Conservation (phyloP, 2,888 invertebrate genomes). For the Quadriops clusia region DNA sequence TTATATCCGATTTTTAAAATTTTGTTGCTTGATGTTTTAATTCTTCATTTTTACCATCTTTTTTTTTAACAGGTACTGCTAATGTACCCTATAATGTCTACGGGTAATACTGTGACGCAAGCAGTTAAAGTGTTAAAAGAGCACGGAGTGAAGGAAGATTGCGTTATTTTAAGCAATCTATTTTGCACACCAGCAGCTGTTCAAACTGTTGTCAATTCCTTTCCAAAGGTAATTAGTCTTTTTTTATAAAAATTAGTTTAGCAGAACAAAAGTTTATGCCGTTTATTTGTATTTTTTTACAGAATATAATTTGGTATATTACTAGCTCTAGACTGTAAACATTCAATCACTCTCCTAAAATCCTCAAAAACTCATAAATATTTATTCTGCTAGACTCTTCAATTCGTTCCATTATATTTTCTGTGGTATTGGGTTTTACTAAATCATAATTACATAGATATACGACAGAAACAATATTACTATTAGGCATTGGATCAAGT, state of each 20-base stretch:
- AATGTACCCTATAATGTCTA: slow-evolving; percentile 99
- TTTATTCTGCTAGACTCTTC: slow-evolving; percentile 2
- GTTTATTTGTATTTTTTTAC: slow-evolving; percentile 6
- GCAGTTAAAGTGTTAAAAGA: slow-evolving; percentile 90
- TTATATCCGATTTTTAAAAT: too few relatives aligned
- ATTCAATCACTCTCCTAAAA: too few relatives aligned
- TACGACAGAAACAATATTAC: too few relatives aligned
- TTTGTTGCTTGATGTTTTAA: too few relatives aligned
- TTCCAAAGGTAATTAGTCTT: slow-evolving; percentile 49
- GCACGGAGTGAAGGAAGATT: slow-evolving; percentile 85
- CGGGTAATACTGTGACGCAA: slow-evolving; percentile 90
- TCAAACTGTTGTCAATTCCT: slow-evolving; percentile 69
- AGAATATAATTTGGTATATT: background rate
- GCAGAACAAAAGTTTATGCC: slow-evolving; percentile 4
- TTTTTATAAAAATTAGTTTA: slow-evolving; percentile 7
- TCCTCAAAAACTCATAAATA: too few relatives aligned
- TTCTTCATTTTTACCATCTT: too few relatives aligned
- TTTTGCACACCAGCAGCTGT: slow-evolving; percentile 92
- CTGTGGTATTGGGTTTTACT: too few relatives aligned
- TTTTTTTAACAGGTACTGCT: slow-evolving; percentile 54
- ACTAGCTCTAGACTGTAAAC: slow-evolving; percentile 6
- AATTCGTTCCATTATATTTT: too few relatives aligned
- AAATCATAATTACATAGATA: slow-evolving; percentile 2
- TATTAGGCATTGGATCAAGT: too few relatives aligned
- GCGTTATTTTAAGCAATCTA: slow-evolving; percentile 92